phyloP scores from a whole-genome alignment of 2,888 invertebrate species.

The Drosophila nigricruria region DNA sequence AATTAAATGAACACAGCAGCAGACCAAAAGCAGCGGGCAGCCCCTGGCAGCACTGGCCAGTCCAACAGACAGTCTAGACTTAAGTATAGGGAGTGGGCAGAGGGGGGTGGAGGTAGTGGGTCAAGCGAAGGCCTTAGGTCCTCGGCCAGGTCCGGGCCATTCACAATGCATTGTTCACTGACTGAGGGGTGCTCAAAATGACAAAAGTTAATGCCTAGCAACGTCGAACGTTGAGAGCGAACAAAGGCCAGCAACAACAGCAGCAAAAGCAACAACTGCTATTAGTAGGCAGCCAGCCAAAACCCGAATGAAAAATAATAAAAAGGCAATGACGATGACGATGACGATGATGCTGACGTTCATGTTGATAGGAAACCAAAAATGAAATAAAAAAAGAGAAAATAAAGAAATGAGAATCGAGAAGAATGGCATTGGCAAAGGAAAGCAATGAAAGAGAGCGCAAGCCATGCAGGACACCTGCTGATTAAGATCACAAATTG shows the following conservation, averaged over 20 bases:
- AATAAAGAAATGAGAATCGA: conserved; percentile 1
- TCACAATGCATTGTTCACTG: conserved; percentile 77
- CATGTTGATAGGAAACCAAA: conserved; percentile 64
- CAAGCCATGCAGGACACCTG: conserved; percentile 76
- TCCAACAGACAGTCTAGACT: conserved; percentile 40
- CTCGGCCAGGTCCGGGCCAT: conserved; percentile 60
- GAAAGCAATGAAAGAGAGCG: conserved; percentile 20
- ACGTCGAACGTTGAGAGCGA: conserved; percentile 56
- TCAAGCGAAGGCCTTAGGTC: conserved; percentile 6
- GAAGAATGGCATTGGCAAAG: conserved; percentile 9
- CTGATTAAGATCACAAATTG: conserved; percentile 84
- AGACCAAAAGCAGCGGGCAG: conserved; percentile 71
- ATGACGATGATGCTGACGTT: conserved; percentile 47
- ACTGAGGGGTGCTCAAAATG: conserved; percentile 69
- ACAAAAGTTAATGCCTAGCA: conserved; percentile 79
- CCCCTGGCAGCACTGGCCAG: conserved; percentile 25
- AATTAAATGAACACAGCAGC: conserved; percentile 82
- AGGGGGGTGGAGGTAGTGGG: neutral
- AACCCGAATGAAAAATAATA: conserved; percentile 72
- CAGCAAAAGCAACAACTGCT: conserved; percentile 51
- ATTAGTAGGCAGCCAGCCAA: conserved; percentile 74
- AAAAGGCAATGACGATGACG: conserved; percentile 58
- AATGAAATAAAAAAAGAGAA: conserved; percentile 14
- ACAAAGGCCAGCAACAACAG: conserved; percentile 53
- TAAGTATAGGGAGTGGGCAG: neutral